These are phyloP conservation scores for Eupelmus urozonus DNA, from an alignment of 2,888 invertebrate genomes.

Conservation along the genomic window DNA sequence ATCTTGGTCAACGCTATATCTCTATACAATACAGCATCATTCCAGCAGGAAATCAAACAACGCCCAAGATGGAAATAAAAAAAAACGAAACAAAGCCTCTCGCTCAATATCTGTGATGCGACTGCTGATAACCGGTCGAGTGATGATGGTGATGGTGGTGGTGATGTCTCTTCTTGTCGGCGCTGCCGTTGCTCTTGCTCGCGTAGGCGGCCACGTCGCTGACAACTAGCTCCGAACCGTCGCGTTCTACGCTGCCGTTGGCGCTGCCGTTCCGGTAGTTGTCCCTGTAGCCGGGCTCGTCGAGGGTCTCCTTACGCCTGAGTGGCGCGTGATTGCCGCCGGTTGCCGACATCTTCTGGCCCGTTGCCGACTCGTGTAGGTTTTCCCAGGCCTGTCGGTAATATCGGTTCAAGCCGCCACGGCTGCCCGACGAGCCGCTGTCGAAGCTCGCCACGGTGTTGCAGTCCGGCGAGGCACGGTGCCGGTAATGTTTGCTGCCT, in stretches of 20 bases:
- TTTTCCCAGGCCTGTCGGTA: constrained; percentile 97
- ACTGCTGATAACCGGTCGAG: constrained; percentile 79
- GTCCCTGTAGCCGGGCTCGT: constrained; percentile 80
- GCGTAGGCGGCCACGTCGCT: constrained; percentile 80
- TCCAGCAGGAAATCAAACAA: no score
- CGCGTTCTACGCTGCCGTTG: constrained; percentile 76
- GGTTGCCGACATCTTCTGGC: constrained; percentile 77
- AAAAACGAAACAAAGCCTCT: no score
- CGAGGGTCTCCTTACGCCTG: constrained; percentile 85
- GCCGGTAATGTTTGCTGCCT: constrained; percentile 91
- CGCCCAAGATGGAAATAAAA: background rate
- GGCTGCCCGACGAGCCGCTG: constrained; percentile 91
- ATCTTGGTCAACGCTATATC: no score
- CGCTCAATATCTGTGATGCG: constrained; percentile 77
- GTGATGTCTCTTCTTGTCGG: constrained; percentile 85
- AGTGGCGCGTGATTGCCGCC: constrained; percentile 80
- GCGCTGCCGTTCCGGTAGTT: constrained; percentile 63
- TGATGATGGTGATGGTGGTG: constrained; percentile 82
- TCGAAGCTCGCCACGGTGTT: constrained; percentile 94
- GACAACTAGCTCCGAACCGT: constrained; percentile 88
- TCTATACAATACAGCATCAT: background rate
- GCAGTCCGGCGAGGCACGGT: constrained; percentile 93
- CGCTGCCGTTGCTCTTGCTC: constrained; percentile 77
- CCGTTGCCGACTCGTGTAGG: constrained; percentile 87
- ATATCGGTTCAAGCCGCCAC: constrained; percentile 89